phyloP scores from a whole-genome alignment of 1,140 invertebrate genomes.

The Lutraria rhynchaena region DNA sequence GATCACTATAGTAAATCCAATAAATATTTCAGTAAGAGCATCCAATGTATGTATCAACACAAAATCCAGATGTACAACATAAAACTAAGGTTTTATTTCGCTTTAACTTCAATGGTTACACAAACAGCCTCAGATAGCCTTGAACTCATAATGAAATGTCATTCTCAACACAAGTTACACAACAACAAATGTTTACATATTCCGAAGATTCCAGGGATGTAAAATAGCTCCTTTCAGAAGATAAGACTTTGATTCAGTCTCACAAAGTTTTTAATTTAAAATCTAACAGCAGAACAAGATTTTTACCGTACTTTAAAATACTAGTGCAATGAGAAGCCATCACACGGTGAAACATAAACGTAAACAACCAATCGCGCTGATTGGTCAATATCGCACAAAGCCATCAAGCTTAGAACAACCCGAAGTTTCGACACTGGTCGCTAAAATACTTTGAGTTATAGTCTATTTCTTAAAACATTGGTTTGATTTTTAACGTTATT shows the following conservation, averaged over 20 bases:
- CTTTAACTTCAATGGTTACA: neutral
- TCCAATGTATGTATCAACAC: too few relatives aligned
- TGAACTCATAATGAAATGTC: conserved; percentile 30
- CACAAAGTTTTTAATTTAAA: too few relatives aligned
- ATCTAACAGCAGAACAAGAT: too few relatives aligned
- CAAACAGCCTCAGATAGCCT: conserved; percentile 16
- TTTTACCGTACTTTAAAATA: neutral
- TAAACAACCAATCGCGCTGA: conserved; percentile 35
- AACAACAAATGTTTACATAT: neutral
- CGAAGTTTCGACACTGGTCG: conserved; percentile 37
- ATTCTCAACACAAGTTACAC: conserved; percentile 8
- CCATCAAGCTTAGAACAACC: conserved; percentile 13
- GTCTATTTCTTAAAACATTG: conserved; percentile 16
- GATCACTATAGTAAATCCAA: neutral
- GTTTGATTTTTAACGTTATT: too few relatives aligned
- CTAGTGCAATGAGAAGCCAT: neutral
- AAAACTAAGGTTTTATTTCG: neutral
- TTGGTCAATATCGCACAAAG: conserved; percentile 40
- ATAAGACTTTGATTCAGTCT: neutral
- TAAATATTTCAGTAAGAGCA: neutral
- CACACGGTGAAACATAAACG: conserved; percentile 40
- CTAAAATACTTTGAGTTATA: conserved; percentile 33
- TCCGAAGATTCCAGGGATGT: neutral
- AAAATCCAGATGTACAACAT: neutral
- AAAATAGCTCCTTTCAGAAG: neutral